These are phyloP conservation scores for Lipophrys pholis DNA, from an alignment of 2,113 vertebrate species.

Conservation along the genomic window DNA sequence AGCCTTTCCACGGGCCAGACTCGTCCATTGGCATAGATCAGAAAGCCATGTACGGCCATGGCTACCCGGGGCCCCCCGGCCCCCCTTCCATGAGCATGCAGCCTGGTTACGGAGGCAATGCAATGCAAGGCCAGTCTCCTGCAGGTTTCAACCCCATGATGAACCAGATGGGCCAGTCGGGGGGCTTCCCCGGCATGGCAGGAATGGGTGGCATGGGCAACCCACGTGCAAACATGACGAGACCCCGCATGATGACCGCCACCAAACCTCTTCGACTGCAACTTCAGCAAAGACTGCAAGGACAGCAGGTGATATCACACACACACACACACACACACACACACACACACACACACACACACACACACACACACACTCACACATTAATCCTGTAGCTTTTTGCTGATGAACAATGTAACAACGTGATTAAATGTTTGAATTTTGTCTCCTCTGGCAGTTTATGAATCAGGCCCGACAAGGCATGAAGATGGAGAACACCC, in stretches of 20 bases:
- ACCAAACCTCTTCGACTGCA: slow-evolving; percentile 94
- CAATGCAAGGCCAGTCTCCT: slow-evolving; percentile 87
- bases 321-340: neutral
- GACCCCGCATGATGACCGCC: slow-evolving; percentile 89
- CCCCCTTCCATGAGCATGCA: slow-evolving; percentile 87
- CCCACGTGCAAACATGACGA: slow-evolving; percentile 87
- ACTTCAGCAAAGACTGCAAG: slow-evolving; percentile 96
- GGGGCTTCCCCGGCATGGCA: slow-evolving; percentile 79
- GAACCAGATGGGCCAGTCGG: slow-evolving; percentile 76
- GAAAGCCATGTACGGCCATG: slow-evolving; percentile 90
- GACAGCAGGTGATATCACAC: slow-evolving; percentile 90
- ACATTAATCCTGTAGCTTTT: too few species aligned
- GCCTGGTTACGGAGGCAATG: slow-evolving; percentile 80
- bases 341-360: too few species aligned
- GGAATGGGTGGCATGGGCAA: slow-evolving; percentile 86
- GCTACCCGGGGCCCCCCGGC: slow-evolving; percentile 87
- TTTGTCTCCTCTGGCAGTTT: slow-evolving; percentile 82
- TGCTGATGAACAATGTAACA: too few species aligned
- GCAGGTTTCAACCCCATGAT: slow-evolving; percentile 88
- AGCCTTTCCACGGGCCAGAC: slow-evolving; percentile 89
- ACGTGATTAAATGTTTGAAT: neutral
- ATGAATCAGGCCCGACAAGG: slow-evolving; percentile 93
- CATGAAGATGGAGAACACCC: slow-evolving; percentile 89
- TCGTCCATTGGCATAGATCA: slow-evolving; percentile 89
- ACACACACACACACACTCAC: too few species aligned